A percentile compares a stretch with the other conserved stretches of the same genome.
Evolutionary conservation across 2,888 invertebrate species (phyloP).

Genomic region (Hoplodrina blanda): DNA sequence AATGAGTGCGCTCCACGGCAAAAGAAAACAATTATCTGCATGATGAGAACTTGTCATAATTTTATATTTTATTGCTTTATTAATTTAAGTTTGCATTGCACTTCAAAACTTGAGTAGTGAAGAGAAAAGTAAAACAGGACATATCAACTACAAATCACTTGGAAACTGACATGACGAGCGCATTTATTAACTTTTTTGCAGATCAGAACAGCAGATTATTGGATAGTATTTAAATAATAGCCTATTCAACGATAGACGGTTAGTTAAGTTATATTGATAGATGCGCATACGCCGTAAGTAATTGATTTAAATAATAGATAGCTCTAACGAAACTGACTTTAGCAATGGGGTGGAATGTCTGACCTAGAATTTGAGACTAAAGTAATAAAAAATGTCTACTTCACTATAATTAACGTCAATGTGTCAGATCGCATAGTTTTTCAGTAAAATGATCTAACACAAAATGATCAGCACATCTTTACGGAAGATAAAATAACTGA

Average conservation of each 20-base stretch:
- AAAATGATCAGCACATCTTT: too few species aligned
- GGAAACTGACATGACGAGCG: slow-evolving; percentile 19
- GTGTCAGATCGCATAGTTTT: neutral
- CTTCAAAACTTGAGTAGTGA: slow-evolving; percentile 53
- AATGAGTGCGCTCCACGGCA: slow-evolving; percentile 71
- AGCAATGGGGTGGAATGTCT: slow-evolving; percentile 36
- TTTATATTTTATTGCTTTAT: slow-evolving; percentile 55
- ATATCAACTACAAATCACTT: slow-evolving; percentile 44
- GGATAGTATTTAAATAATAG: slow-evolving; percentile 47
- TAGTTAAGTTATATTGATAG: slow-evolving; percentile 53
- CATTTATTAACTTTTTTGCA: slow-evolving; percentile 32
- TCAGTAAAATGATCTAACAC: neutral
- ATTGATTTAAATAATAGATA: slow-evolving; percentile 34
- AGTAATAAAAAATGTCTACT: slow-evolving; percentile 15
- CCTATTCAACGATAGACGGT: slow-evolving; percentile 40
- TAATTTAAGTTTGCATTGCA: slow-evolving; percentile 37
- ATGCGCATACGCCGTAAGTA: slow-evolving; percentile 40
- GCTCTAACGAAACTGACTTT: slow-evolving; percentile 36
- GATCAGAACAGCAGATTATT: slow-evolving; percentile 41
- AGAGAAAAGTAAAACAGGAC: slow-evolving; percentile 44
- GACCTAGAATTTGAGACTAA: slow-evolving; percentile 30
- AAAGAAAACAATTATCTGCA: slow-evolving; percentile 71
- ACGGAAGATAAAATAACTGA: too few species aligned
- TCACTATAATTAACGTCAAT: neutral
- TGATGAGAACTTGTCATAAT: slow-evolving; percentile 59